These are phyloP conservation scores for Phenganax stokvisi DNA, from an alignment of 92 coral and sea anemone genomes.

Conservation along the genomic window DNA sequence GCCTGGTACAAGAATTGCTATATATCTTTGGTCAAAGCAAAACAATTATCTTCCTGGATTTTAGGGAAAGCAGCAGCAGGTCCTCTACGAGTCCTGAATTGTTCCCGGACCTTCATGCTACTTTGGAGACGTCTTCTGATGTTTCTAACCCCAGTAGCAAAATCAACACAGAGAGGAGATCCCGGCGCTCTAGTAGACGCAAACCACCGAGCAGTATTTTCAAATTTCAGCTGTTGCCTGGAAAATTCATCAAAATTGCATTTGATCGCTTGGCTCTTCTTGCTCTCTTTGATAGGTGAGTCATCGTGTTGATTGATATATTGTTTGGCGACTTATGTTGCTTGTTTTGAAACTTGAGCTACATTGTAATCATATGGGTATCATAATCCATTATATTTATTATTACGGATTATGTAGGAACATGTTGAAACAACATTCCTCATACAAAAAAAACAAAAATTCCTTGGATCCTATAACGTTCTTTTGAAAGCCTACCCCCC, in stretches of 20 bases:
- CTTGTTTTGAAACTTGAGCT: too few species aligned
- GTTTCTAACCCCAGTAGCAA: conserved; percentile 31
- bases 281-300: conserved; percentile 93
- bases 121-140: conserved; percentile 24
- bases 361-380: too few species aligned
- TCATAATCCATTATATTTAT: too few species aligned
- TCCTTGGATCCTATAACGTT: too few species aligned
- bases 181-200: conserved; percentile 3
- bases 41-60: neutral
- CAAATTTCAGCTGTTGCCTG: conserved; percentile 82
- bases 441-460: too few species aligned
- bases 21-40: too few species aligned
- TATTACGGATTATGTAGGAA: too few species aligned
- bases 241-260: conserved; percentile 77
- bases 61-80: conserved; percentile 30
- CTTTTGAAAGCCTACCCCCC: too few species aligned
- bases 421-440: too few species aligned
- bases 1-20: neutral
- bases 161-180: conserved; percentile 9
- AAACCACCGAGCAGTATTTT: conserved; percentile 44
- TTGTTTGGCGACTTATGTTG: too few species aligned
- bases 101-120: neutral
- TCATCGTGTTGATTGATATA: neutral
- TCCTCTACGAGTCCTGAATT: conserved; percentile 25
- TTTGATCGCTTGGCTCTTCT: conserved; percentile 90